Evolutionary conservation across 2,797 vertebrate genomes (phyloP), one percentile per base, ranked within the genome.

Genomic region (Halcyon smyrnensis): DNA sequence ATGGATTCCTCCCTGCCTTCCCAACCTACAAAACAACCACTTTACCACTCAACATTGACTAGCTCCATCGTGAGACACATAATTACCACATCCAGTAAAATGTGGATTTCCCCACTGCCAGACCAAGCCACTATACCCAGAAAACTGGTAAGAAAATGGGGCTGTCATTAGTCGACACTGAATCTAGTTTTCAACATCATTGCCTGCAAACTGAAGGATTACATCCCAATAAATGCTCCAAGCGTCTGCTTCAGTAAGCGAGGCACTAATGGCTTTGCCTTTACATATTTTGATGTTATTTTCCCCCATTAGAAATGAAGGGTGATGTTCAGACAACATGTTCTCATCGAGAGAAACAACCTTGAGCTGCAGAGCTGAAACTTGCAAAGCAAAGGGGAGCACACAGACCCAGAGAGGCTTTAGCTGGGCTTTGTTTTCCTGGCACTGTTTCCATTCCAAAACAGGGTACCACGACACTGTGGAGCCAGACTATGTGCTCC

Each of bases 381-480:
- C 79, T 92, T 25, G 21, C 63, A 39, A 56, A 39, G 64, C 27
- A 53, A 77, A 54, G 18, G 2, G 51, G 65, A 27, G 54, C 32
- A 20, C 65, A 39, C 0, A 12, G 54, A 67, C 57, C 54, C 37
- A 6, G 82, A 63, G 67, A 41, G 25, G 76, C 34, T 96, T 96
- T 75, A 63, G 60, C 80, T 36, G 37, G 43, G 74, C 70, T 94
- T 84, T 92, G 54, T 80, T 84, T 78, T 64, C 57, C 36, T 73
- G 78, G 70, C 77, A 37, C 63, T 27, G 4, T 77, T 94, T 92
- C 87, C 83, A 90, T 23, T 63, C 73, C 19, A 1, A 90, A 74
- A 85, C 4, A 69, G 36, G 41, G 25, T 59, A 84, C 68, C 77
- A 60, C 2, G 0, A 23, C 7, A 4, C 30, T 0, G 1, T 3